phyloP scores from a whole-genome alignment of 2,888 invertebrate genomes.

The Chirona hameri region DNA sequence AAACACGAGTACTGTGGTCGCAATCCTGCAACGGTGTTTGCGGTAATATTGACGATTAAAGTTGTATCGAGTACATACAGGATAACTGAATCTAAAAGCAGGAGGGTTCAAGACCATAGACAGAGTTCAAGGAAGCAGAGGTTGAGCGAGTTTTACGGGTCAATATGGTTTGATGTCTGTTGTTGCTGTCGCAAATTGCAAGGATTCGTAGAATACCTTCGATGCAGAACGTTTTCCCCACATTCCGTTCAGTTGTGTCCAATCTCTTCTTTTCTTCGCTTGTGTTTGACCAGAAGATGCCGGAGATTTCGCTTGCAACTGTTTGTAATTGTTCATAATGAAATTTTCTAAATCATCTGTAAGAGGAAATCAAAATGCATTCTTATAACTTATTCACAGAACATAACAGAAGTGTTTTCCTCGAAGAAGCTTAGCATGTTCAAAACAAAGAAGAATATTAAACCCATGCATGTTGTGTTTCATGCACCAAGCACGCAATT shows the following conservation, averaged over 20 bases:
- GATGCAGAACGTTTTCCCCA: neutral
- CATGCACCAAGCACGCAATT: neutral
- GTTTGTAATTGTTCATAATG: neutral
- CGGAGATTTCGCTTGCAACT: neutral
- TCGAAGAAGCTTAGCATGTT: neutral
- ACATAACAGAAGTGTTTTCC: no score
- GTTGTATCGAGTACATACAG: no score
- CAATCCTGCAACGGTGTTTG: no score
- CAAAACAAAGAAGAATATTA: neutral
- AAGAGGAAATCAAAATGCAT: neutral
- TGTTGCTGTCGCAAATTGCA: no score
- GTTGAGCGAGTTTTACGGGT: no score
- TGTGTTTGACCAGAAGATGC: neutral
- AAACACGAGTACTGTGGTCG: no score
- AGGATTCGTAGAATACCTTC: neutral
- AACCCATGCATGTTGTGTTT: neutral
- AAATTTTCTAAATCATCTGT: neutral
- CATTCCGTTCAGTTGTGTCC: neutral
- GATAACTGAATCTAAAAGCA: no score
- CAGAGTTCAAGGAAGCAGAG: no score
- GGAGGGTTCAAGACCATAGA: no score
- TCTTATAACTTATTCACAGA: neutral
- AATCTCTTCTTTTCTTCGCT: slow-evolving; percentile 1
- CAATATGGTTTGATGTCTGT: no score
- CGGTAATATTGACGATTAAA: no score